phyloP scores from a whole-genome alignment of 2,888 invertebrate species.

The Sabatieria punctata region DNA sequence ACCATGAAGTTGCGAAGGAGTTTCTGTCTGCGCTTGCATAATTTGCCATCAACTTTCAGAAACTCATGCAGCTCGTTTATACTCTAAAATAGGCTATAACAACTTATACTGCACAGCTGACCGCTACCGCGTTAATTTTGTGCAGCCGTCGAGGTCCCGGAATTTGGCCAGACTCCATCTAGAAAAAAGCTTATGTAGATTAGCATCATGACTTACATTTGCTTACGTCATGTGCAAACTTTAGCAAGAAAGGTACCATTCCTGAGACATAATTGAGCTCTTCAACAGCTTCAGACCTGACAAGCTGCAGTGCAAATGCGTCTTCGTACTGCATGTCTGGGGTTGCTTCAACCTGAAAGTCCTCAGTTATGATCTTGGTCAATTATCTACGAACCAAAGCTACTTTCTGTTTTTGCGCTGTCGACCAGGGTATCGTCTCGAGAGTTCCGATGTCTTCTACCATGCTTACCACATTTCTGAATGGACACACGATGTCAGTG shows the following conservation, averaged over 20 bases:
- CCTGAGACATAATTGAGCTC: slow-evolving; percentile 33
- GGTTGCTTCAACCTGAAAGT: slow-evolving; percentile 27
- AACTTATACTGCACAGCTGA: no score
- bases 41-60: slow-evolving; percentile 30
- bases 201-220: no score
- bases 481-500: no score
- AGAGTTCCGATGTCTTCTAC: no score
- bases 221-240: slow-evolving; percentile 28
- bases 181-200: background rate
- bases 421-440: no score
- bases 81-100: no score
- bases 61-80: slow-evolving; percentile 28
- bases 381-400: no score
- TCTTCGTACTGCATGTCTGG: slow-evolving; percentile 34
- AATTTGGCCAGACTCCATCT: background rate
- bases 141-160: no score
- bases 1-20: slow-evolving; percentile 33
- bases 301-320: slow-evolving; percentile 32
- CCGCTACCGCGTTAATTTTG: no score
- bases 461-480: no score
- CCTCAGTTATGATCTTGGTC: no score
- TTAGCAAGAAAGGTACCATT: slow-evolving; percentile 33
- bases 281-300: slow-evolving; percentile 22
- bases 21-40: slow-evolving; percentile 31
- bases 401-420: no score